Percentiles rank a stretch among this genome's conserved stretches.
Conservation (phyloP, 2,888 invertebrate species). For the Gymnocheta viridis region DNA sequence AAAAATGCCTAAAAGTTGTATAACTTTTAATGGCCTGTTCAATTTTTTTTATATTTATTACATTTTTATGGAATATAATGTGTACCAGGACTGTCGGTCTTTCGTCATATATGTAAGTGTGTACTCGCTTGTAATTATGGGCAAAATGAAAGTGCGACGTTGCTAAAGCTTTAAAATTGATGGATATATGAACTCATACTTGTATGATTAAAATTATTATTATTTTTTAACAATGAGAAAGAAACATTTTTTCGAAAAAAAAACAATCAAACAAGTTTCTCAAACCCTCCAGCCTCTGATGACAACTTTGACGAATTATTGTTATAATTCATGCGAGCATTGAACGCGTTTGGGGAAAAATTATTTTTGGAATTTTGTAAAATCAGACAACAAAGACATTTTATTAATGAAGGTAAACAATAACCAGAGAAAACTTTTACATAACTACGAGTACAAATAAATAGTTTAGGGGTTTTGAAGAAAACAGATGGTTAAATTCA, state of each 20-base stretch:
- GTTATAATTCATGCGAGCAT: not conserved
- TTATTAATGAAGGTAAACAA: not conserved
- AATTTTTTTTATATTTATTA: constrained; percentile 26
- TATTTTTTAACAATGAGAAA: not conserved
- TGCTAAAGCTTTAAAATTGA: constrained; percentile 14
- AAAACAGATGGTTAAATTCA: not conserved
- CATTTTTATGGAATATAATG: constrained; percentile 11
- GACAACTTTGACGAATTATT: constrained; percentile 13
- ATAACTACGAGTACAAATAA: not conserved
- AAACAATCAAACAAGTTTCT: constrained; percentile 12
- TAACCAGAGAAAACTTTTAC: not conserved
- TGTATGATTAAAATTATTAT: constrained; percentile 20
- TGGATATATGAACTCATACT: constrained; percentile 9
- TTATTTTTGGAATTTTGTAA: not conserved
- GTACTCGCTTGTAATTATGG: constrained; percentile 31
- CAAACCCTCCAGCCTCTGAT: not conserved
- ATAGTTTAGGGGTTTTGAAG: not conserved
- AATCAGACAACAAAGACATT: not conserved
- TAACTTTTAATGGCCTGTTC: constrained; percentile 57
- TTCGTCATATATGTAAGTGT: not conserved
- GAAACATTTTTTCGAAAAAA: not conserved
- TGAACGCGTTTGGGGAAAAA: not conserved
- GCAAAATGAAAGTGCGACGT: constrained; percentile 52
- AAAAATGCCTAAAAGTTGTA: constrained; percentile 54
- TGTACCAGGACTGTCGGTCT: constrained; percentile 11